These are phyloP conservation scores for Nebria brevicollis DNA, from an alignment of 2,888 invertebrate genomes.

Conservation along the genomic window DNA sequence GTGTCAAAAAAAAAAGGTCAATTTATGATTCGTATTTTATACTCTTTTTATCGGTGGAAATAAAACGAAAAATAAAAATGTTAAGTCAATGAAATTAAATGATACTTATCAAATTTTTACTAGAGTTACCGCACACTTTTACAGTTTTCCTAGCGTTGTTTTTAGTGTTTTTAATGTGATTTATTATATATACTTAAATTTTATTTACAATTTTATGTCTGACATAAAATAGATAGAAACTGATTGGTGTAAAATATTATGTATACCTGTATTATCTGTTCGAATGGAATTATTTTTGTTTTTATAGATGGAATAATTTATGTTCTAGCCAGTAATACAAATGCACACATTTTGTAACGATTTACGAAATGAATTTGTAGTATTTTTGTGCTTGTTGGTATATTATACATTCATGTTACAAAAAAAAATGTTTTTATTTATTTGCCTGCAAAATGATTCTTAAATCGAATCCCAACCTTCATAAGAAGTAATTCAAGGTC, in stretches of 20 bases:
- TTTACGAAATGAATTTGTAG: constrained; percentile 35
- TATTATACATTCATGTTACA: constrained; percentile 45
- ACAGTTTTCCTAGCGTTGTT: not conserved
- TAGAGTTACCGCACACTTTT: constrained; percentile 27
- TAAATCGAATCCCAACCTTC: too few species aligned
- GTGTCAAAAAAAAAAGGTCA: not conserved
- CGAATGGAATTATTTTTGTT: not conserved
- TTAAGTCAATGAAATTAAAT: not conserved
- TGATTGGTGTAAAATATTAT: not conserved
- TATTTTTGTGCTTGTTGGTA: constrained; percentile 46
- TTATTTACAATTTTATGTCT: not conserved
- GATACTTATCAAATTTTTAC: not conserved
- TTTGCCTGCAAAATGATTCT: not conserved
- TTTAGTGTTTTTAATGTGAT: constrained; percentile 30
- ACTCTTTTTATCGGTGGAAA: not conserved
- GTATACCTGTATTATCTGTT: not conserved
- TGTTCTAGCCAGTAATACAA: constrained; percentile 12
- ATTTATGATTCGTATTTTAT: not conserved
- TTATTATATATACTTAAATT: not conserved
- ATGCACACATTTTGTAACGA: constrained; percentile 41
- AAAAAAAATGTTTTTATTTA: constrained; percentile 19
- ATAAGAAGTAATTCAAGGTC: too few species aligned
- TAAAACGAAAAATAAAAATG: not conserved
- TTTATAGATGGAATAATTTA: constrained; percentile 3
- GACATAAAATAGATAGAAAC: not conserved